Percentiles rank a stretch among this genome's conserved stretches.
These are phyloP conservation scores for Enteromius radiatus DNA, from an alignment of 2,797 vertebrate species.

Conservation along the genomic window DNA sequence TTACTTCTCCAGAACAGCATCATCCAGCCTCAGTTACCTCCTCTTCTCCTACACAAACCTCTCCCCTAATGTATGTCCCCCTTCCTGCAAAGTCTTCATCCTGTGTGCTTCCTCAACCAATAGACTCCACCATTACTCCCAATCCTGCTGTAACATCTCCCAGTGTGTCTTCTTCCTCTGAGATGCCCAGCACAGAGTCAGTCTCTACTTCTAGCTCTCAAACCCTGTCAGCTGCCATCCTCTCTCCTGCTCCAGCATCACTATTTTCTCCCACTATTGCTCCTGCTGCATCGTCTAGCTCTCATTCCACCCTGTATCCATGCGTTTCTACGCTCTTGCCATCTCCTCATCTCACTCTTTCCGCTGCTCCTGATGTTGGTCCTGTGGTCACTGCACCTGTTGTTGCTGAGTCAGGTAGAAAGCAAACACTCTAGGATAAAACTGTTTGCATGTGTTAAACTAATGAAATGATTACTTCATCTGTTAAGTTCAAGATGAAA, in stretches of 20 bases:
- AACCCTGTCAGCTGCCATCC: slow-evolving; percentile 9
- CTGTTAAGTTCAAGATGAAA: slow-evolving; percentile 36
- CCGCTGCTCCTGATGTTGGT: slow-evolving; percentile 41
- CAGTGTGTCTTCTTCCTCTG: not conserved
- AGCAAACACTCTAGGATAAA: slow-evolving; percentile 26
- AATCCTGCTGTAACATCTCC: slow-evolving; percentile 20
- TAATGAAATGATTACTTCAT: slow-evolving; percentile 2
- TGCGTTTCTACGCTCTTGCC: slow-evolving; percentile 20
- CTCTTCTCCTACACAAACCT: slow-evolving; percentile 39
- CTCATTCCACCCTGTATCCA: slow-evolving; percentile 17
- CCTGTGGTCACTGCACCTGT: slow-evolving; percentile 40
- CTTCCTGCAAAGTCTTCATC: slow-evolving; percentile 13
- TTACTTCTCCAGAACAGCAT: slow-evolving; percentile 58
- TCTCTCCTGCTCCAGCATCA: slow-evolving; percentile 4
- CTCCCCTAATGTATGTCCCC: slow-evolving; percentile 21
- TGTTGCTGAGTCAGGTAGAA: slow-evolving; percentile 63
- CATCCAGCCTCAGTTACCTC: slow-evolving; percentile 57
- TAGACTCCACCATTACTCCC: slow-evolving; percentile 3
- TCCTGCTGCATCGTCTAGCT: slow-evolving; percentile 4
- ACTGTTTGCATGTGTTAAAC: slow-evolving; percentile 26
- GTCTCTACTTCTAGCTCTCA: slow-evolving; percentile 6
- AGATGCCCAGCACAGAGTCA: not conserved
- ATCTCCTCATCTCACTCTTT: slow-evolving; percentile 40
- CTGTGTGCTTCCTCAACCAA: not conserved
- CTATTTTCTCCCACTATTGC: slow-evolving; percentile 8